Evolutionary conservation across 2,888 invertebrate species (phyloP).

Genomic region (Rugalucina vietnamica): DNA sequence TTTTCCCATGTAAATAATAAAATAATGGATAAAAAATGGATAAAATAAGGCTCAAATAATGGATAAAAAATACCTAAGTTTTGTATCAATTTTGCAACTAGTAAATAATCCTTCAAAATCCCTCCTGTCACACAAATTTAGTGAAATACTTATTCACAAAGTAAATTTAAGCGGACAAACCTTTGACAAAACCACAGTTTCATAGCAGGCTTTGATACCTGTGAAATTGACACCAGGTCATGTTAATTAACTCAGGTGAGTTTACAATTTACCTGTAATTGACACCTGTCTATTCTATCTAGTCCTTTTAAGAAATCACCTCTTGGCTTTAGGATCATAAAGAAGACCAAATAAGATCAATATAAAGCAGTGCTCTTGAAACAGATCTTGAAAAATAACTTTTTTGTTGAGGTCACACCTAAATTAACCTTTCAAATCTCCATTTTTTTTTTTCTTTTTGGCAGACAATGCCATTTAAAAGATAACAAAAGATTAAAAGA

Average conservation of each 20-base stretch:
- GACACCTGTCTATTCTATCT: slow-evolving; percentile 3
- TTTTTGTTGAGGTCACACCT: background rate
- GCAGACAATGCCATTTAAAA: background rate
- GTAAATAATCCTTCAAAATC: background rate
- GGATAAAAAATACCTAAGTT: no score
- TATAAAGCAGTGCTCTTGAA: no score
- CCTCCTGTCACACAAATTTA: background rate
- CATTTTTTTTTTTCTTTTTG: background rate
- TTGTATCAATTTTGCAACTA: no score
- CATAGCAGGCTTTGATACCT: background rate
- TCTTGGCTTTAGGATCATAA: background rate
- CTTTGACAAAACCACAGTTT: background rate
- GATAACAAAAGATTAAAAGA: background rate
- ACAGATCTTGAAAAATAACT: background rate
- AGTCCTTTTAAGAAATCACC: background rate
- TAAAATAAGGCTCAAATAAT: no score
- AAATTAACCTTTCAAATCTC: background rate
- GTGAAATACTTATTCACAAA: background rate
- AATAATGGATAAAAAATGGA: no score
- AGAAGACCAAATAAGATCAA: background rate
- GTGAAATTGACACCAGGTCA: slow-evolving; percentile 6
- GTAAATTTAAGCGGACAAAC: slow-evolving; percentile 5
- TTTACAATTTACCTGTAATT: background rate
- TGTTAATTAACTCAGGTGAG: slow-evolving; percentile 14
- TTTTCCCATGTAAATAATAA: no score